Evolutionary conservation across 2,888 invertebrate genomes (phyloP), one percentile per base, ranked within the genome.

Genomic region (Blomia tropicalis): DNA sequence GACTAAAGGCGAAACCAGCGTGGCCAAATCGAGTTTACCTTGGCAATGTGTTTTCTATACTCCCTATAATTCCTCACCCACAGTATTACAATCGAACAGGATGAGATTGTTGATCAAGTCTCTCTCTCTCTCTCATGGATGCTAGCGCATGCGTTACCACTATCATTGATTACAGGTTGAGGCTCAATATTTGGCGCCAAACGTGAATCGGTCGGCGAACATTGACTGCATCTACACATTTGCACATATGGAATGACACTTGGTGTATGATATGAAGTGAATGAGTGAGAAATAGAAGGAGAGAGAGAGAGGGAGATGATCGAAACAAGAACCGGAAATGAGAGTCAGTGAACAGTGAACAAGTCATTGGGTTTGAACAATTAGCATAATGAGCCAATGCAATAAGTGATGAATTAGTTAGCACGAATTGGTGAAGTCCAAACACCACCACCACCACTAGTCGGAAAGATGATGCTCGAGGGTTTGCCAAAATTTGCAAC

Each of bases 11-110:
- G 36, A 36, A 36, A 36, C 23, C 7, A 47, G 51, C 27, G 51
- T 47, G 51, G 23, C 23, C 51, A 47, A 47, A 47, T 47, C 51
- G 51, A 47, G 51, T 47, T 47, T 47, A 47, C 51, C 51, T 47
- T 47, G 51, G 23, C 51, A 47, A n/a, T 47, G 23, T 47, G 23
- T 41, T 41, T 41, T n/a, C n/a, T 41, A 17, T 41, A 17, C 41
- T 41, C 41, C n/a, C 41, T 17, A 14, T 41, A 41, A 41, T n/a
- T 41, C 41, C 14, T n/a, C 14, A 41, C 14, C 14, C 51, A 47
- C 51, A 47, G 27, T 25, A 47, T 22, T 47, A 19, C 22, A n/a
- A 47, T 47, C 51, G 51, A 47, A 47, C 51, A 47, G 51, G 51
- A 47, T 47, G 51, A 47, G 51, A 47, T 47, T 47, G n/a, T 7